Conservation (phyloP, 2,113 vertebrate genomes). For the Pteruthius melanotis region DNA sequence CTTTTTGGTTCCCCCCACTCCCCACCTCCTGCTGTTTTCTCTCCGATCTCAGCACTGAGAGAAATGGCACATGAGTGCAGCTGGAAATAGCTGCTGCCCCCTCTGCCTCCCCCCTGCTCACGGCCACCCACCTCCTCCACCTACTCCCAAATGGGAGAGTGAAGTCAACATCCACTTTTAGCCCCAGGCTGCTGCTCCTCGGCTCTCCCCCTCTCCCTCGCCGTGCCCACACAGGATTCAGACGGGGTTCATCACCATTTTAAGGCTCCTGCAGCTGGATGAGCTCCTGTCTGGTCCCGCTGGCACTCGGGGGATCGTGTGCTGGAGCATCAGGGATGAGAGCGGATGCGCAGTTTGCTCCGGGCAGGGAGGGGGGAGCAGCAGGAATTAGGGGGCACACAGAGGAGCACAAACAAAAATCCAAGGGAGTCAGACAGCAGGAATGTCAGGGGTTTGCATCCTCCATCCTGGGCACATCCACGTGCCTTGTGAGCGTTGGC, state of each 20-base stretch:
- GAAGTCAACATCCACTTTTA: slow-evolving; percentile 65
- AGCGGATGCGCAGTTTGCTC: accelerated
- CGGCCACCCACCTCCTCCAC: slow-evolving; percentile 52
- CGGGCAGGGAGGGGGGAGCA: neutral
- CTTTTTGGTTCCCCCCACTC: neutral
- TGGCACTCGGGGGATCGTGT: accelerated
- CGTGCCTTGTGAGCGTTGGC: neutral
- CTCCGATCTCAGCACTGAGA: neutral
- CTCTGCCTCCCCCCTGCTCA: slow-evolving; percentile 21
- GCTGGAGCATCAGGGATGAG: neutral
- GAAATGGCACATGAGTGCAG: slow-evolving; percentile 32
- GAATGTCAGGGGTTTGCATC: neutral
- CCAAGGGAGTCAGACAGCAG: neutral
- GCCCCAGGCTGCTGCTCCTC: neutral
- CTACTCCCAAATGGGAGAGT: slow-evolving; percentile 40
- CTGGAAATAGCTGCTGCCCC: slow-evolving; percentile 59
- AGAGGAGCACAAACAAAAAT: neutral
- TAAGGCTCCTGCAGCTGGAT: neutral
- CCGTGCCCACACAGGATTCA: neutral
- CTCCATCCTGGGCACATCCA: neutral
- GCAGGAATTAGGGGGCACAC: neutral
- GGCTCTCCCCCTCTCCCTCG: neutral
- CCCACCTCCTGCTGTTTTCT: slow-evolving; percentile 37
- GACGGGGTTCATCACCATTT: neutral
- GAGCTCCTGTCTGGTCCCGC: neutral